Percentiles rank a stretch among this genome's conserved stretches.
phyloP scores from a whole-genome alignment of 2,797 vertebrate species.

The Vespertilio murinus region DNA sequence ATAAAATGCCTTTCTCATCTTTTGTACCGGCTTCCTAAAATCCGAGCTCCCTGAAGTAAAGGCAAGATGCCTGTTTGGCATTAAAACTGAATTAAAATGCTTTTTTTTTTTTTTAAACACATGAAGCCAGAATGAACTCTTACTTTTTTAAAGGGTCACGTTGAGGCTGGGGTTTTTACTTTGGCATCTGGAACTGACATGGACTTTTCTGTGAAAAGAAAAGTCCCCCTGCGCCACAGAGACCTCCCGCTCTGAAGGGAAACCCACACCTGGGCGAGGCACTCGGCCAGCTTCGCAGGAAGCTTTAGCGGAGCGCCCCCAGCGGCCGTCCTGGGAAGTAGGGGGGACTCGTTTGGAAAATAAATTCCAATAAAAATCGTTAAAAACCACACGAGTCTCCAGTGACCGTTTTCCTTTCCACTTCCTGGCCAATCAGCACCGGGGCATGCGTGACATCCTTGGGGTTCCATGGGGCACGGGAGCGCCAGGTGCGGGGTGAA shows the following conservation, averaged over 20 bases:
- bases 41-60: neutral
- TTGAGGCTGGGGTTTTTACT: neutral
- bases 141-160: neutral
- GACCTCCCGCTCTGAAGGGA: neutral
- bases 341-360: constrained; percentile 25
- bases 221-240: neutral
- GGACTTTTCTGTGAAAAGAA: neutral
- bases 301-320: neutral
- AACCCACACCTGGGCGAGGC: neutral
- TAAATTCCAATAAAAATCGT: neutral
- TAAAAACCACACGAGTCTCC: constrained; percentile 10
- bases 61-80: neutral
- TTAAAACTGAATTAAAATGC: neutral
- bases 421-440: constrained; percentile 52
- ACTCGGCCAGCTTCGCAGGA: constrained; percentile 2
- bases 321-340: neutral
- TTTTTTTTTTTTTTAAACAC: no score
- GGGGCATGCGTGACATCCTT: neutral
- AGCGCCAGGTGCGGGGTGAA: neutral
- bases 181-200: neutral
- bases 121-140: neutral
- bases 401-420: constrained; percentile 40
- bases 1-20: neutral
- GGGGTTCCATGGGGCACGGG: constrained; percentile 22
- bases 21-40: neutral